These are phyloP conservation scores for Syngnathus floridae DNA, from an alignment of 2,113 vertebrate species.

Conservation along the genomic window DNA sequence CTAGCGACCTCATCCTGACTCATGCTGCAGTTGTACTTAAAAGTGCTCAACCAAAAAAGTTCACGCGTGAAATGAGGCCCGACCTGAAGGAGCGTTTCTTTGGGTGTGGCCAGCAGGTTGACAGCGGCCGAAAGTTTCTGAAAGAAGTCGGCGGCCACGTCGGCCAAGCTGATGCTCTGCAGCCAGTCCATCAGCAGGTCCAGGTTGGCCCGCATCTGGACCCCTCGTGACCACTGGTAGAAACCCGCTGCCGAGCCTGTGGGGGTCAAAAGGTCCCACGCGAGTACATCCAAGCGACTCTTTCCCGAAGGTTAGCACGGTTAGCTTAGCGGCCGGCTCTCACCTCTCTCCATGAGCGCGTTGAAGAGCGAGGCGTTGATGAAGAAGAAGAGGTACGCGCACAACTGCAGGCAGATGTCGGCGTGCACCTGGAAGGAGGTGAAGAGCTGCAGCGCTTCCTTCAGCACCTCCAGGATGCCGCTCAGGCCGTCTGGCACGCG, in stretches of 20 bases:
- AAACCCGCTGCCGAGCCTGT: conserved; percentile 68
- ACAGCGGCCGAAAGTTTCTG: conserved; percentile 73
- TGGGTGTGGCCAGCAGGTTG: conserved; percentile 74
- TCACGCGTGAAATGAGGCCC: background rate
- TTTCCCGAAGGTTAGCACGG: background rate
- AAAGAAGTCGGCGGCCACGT: conserved; percentile 66
- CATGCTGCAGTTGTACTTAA: background rate
- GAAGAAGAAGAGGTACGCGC: conserved; percentile 77
- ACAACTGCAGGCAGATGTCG: conserved; percentile 69
- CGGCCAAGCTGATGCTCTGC: conserved; percentile 62
- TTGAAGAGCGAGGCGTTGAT: conserved; percentile 78
- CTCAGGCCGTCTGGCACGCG: conserved; percentile 56
- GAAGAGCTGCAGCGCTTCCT: conserved; percentile 66
- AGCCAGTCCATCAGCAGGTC: conserved; percentile 75
- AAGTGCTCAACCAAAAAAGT: background rate
- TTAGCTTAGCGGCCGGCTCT: background rate
- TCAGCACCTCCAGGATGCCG: conserved; percentile 64
- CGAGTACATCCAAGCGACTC: background rate
- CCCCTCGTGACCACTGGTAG: conserved; percentile 73
- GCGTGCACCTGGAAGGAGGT: conserved; percentile 67
- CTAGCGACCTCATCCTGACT: background rate
- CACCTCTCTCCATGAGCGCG: conserved; percentile 75
- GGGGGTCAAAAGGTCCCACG: background rate
- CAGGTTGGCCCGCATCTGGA: conserved; percentile 74
- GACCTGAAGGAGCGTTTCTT: conserved; percentile 74